A percentile compares a stretch with the other conserved stretches of the same genome.
phyloP scores from a whole-genome alignment of 1,140 invertebrate species.

The Drosophila suzukii region DNA sequence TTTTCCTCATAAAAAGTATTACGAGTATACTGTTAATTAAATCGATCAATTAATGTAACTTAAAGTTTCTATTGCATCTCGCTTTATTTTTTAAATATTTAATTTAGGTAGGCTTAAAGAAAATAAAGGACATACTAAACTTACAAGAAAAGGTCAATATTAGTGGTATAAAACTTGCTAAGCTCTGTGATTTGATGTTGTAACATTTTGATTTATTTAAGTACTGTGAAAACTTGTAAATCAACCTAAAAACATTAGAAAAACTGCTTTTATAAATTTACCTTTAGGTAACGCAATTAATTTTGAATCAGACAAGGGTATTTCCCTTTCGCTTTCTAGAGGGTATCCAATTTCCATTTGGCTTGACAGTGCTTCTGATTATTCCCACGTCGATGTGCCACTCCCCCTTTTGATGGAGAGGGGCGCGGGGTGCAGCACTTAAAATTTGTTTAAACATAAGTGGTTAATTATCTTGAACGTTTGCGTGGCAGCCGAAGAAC shows the following conservation, averaged over 20 bases:
- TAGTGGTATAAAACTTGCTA: too few relatives aligned
- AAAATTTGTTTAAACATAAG: constrained; percentile 82
- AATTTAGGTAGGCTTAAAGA: too few relatives aligned
- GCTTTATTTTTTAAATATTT: too few relatives aligned
- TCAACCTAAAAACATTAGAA: not conserved
- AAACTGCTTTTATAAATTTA: not conserved
- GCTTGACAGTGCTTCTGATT: constrained; percentile 47
- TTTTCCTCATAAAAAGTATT: too few relatives aligned
- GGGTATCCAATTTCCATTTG: constrained; percentile 17
- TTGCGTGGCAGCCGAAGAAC: constrained; percentile 58
- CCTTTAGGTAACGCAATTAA: not conserved
- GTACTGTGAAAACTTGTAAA: not conserved
- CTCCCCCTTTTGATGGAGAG: constrained; percentile 23
- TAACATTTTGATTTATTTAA: too few relatives aligned
- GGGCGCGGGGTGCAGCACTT: constrained; percentile 47
- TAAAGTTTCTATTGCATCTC: too few relatives aligned
- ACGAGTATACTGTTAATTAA: too few relatives aligned
- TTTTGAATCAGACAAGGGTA: constrained; percentile 21
- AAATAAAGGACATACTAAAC: too few relatives aligned
- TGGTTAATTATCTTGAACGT: constrained; percentile 79
- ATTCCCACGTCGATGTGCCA: constrained; percentile 67
- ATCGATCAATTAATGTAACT: too few relatives aligned
- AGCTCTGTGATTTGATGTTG: too few relatives aligned
- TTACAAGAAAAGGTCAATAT: too few relatives aligned
- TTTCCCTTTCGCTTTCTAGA: constrained; percentile 32